A percentile compares a stretch with the other conserved stretches of the same genome.
phyloP scores from a whole-genome alignment of 2,888 invertebrate genomes.

The Homarus gammarus region DNA sequence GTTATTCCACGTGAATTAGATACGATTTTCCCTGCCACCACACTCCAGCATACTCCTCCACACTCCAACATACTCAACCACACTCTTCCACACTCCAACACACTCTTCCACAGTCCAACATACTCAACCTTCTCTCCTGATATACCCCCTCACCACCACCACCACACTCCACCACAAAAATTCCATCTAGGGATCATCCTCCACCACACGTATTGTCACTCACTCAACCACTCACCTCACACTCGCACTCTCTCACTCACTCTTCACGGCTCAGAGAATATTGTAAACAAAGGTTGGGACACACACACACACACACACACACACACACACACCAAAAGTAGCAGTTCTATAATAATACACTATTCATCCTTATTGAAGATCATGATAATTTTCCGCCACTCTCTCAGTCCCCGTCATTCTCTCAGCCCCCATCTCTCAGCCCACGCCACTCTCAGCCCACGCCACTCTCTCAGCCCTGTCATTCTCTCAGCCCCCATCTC shows the following conservation, averaged over 20 bases:
- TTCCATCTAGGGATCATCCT: too few relatives aligned
- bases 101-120: not conserved
- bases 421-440: not conserved
- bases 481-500: not conserved
- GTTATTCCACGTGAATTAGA: too few relatives aligned
- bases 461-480: not conserved
- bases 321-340: constrained; percentile 23
- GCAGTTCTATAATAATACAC: too few relatives aligned
- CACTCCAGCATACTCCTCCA: not conserved
- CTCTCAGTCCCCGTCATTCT: not conserved
- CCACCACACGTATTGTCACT: too few relatives aligned
- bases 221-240: too few relatives aligned
- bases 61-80: not conserved
- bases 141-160: too few relatives aligned
- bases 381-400: not conserved
- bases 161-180: not conserved
- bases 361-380: too few relatives aligned
- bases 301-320: constrained; percentile 13
- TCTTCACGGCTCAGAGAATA: too few relatives aligned
- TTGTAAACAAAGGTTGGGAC: too few relatives aligned
- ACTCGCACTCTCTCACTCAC: too few relatives aligned
- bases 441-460: not conserved
- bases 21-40: too few relatives aligned
- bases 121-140: not conserved
- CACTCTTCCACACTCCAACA: not conserved